phyloP scores from a whole-genome alignment of 2,888 invertebrate species.

The Drosophila gaucha region DNA sequence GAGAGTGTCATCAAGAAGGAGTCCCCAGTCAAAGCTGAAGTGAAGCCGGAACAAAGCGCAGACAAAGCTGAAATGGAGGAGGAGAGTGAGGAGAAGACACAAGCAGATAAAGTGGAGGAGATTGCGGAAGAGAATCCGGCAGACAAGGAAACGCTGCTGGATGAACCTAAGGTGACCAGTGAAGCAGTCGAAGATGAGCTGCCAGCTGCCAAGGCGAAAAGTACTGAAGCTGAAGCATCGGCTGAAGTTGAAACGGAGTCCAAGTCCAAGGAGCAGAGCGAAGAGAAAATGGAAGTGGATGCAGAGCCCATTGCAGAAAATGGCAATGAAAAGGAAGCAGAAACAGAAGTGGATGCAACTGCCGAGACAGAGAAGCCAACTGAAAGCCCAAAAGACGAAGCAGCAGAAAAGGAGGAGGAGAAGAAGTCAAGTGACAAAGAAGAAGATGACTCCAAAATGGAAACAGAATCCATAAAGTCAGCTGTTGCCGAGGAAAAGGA shows the following conservation, averaged over 20 bases:
- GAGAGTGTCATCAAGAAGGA: constrained; percentile 82
- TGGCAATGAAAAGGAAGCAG: constrained; percentile 61
- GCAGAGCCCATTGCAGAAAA: constrained; percentile 62
- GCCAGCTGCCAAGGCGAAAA: constrained; percentile 19
- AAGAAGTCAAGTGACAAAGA: constrained; percentile 28
- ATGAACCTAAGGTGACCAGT: constrained; percentile 26
- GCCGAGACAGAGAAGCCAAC: constrained; percentile 17
- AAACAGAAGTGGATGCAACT: constrained; percentile 36
- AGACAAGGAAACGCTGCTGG: constrained; percentile 38
- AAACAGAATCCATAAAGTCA: constrained; percentile 27
- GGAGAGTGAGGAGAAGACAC: constrained; percentile 30
- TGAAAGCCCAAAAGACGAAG: constrained; percentile 6
- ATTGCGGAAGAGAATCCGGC: neutral
- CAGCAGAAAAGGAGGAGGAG: constrained; percentile 6
- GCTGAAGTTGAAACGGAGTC: constrained; percentile 16
- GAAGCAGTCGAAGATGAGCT: constrained; percentile 29
- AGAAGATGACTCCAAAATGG: constrained; percentile 41
- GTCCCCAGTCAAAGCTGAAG: constrained; percentile 68
- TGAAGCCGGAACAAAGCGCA: constrained; percentile 45
- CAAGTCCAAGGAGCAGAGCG: constrained; percentile 82
- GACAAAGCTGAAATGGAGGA: constrained; percentile 38
- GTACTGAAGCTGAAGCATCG: constrained; percentile 8
- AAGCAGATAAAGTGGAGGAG: constrained; percentile 4
- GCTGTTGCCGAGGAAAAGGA: constrained; percentile 36
- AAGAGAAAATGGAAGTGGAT: constrained; percentile 81